phyloP scores from a whole-genome alignment of 2,888 invertebrate genomes.

The Diloba caeruleocephala region DNA sequence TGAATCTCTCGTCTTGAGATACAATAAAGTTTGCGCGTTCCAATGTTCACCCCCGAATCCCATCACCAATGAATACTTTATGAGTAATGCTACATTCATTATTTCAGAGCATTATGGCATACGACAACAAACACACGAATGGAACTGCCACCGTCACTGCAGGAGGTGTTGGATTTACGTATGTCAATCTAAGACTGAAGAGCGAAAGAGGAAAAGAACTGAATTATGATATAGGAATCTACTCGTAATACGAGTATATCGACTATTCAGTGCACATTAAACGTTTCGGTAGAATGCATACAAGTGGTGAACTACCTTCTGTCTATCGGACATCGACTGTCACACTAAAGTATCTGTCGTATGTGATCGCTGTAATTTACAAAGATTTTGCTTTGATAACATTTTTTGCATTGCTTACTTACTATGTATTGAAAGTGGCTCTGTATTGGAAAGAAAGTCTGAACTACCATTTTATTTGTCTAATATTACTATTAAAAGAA shows the following conservation, averaged over 20 bases:
- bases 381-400: too few relatives aligned
- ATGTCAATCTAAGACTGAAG: conserved; percentile 62
- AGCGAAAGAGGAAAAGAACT: conserved; percentile 61
- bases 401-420: too few relatives aligned
- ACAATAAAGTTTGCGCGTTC: conserved; percentile 18
- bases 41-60: conserved; percentile 17
- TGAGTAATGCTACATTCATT: conserved; percentile 29
- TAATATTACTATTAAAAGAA: too few relatives aligned
- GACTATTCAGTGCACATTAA: too few relatives aligned
- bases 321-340: too few relatives aligned
- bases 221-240: conserved; percentile 59
- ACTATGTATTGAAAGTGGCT: too few relatives aligned
- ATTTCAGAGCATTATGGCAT: conserved; percentile 65
- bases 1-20: conserved; percentile 25
- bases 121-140: conserved; percentile 61
- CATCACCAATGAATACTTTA: conserved; percentile 40
- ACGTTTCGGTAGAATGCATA: too few relatives aligned
- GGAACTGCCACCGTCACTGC: conserved; percentile 58
- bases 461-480: too few relatives aligned
- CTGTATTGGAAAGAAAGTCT: too few relatives aligned
- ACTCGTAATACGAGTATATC: conserved; percentile 26
- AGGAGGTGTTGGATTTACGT: conserved; percentile 64
- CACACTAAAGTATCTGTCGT: too few relatives aligned
- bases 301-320: too few relatives aligned
- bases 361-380: too few relatives aligned